These are phyloP conservation scores for Vulpes ferrilata DNA, from an alignment of 2,113 vertebrate species.

Conservation along the genomic window DNA sequence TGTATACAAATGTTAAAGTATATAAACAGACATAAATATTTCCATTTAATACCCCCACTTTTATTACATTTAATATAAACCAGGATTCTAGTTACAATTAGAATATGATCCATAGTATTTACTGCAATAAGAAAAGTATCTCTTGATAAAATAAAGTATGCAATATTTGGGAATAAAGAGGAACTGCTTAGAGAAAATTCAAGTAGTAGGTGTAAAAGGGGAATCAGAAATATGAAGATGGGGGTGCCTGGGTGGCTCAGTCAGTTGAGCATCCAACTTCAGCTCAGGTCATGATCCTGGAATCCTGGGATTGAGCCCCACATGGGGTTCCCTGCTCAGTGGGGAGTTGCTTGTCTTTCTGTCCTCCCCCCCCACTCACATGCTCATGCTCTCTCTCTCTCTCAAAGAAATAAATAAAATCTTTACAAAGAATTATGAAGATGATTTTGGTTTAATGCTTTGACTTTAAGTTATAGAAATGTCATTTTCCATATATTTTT, in stretches of 20 bases:
- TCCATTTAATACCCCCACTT: not conserved
- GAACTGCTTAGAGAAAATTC: not conserved
- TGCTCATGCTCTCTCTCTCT: too few species aligned
- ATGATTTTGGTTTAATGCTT: not conserved
- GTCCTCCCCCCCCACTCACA: too few species aligned
- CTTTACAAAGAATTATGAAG: not conserved
- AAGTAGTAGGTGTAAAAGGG: not conserved
- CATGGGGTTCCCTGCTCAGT: too few species aligned
- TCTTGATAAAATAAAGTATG: not conserved
- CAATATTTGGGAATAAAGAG: not conserved
- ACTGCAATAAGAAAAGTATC: not conserved
- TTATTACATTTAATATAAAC: conserved; percentile 10
- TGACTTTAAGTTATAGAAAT: not conserved
- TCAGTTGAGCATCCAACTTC: too few species aligned
- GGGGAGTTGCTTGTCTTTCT: too few species aligned
- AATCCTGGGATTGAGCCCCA: too few species aligned
- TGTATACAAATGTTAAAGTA: not conserved
- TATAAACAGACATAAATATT: not conserved
- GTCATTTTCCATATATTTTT: not conserved
- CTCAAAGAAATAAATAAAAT: too few species aligned
- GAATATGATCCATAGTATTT: not conserved
- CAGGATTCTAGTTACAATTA: not conserved
- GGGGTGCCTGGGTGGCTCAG: too few species aligned
- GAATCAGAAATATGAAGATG: not conserved
- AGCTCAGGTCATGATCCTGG: too few species aligned